Base-by-base conservation (phyloP, 2,797 vertebrate species). In the Sebastes trivittatus region DNA sequence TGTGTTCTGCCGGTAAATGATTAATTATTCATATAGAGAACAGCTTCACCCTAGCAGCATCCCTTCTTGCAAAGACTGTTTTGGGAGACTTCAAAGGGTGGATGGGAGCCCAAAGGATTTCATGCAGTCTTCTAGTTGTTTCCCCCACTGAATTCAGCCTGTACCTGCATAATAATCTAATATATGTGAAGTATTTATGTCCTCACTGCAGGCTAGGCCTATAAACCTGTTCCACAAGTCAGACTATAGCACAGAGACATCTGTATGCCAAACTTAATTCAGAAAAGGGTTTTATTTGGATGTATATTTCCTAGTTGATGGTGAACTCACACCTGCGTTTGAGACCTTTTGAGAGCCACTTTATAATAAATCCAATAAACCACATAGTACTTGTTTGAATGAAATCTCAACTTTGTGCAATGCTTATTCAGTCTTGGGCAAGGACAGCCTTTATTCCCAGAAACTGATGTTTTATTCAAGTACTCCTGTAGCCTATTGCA, bases 11-110 rank as follows among this genome's bases (percentile, higher is more conserved):
- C 77, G 80, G 87, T 87, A 85, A 91, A 88, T 86, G 7, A 86
- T 95, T 69, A 91, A 92, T 94, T 84, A 94, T 94, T 93, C 81
- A 94, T 81, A 2, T 81, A 2, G 70, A 65, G 75, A 52, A 59
- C 52, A 68, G 65, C 71, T 88, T 82, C 66, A 70, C 55, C 67
- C 55, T 1, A 42, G 38, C 3, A 30, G 61, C 80, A 67, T 85
- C 74, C 66, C 73, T 32, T 82, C n/a, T 56, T 80, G 30, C 59
- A 80, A 23, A 72, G 22, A 36, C 75, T 75, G 77, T 84, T 88
- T 75, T 62, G 18, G 18, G 77, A 83, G 81, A 75, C 77, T 76
- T 84, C 85, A 88, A 77, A 84, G 65, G 59, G 25, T 56, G 81
- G 16, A 76, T 66, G 30, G 67, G 64, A 75, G 60, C 76, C 63